Conservation (phyloP, 53 echinoderm and acorn worm species). For the Stichopus horrens region DNA sequence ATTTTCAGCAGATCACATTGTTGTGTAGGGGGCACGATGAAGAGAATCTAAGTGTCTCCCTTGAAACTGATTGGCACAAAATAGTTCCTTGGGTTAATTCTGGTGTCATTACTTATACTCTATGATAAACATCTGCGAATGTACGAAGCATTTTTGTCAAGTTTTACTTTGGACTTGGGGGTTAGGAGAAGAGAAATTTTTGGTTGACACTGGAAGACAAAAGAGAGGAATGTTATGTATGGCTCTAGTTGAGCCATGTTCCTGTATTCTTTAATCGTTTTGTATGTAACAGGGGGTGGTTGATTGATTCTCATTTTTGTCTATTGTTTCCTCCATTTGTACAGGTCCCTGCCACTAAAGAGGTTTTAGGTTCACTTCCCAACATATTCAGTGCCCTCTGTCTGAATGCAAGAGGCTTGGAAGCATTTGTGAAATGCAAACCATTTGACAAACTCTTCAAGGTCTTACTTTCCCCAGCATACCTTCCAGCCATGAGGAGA, state of each 20-base stretch:
- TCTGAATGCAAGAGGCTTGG: constrained; percentile 86
- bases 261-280: neutral
- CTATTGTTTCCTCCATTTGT: neutral
- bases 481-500: constrained; percentile 96
- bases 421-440: constrained; percentile 95
- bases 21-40: no score
- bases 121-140: no score
- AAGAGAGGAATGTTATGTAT: neutral
- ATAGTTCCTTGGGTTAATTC: no score
- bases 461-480: constrained; percentile 89
- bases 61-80: no score
- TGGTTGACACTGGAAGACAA: no score
- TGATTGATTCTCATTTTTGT: neutral
- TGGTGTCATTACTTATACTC: no score
- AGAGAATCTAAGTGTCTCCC: no score
- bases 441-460: constrained; percentile 99
- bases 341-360: constrained; percentile 97
- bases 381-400: constrained; percentile 99
- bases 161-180: no score
- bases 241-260: neutral
- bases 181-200: no score
- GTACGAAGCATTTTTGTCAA: no score
- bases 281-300: no score
- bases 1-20: no score
- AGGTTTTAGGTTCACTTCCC: constrained; percentile 93